Evolutionary conservation across 2,113 vertebrate genomes (phyloP), one percentile per base, ranked within the genome.

Genomic region (Psittacula cyanocephala): DNA sequence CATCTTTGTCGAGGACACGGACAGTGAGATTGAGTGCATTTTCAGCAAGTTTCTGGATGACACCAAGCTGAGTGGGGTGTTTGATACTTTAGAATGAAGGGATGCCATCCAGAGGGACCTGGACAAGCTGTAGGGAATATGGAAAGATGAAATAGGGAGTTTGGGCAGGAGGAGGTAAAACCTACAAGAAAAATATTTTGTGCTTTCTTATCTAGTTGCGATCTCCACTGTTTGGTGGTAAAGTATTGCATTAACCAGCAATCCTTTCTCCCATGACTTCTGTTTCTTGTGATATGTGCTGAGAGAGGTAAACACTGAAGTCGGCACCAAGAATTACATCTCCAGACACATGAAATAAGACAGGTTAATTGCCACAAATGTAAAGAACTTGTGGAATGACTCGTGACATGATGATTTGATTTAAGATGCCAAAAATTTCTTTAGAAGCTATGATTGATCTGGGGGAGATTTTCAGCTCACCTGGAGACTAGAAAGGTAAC

Each of bases 1-100:
- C n/a, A 17, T 23, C n/a, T 39, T 65, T 65, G 28, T 9, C 1
- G 2, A 9, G 3, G 10, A 65, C 11, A 11, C 12, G 7, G 13
- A 33, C 70, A 85, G 22, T 9, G n/a, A n/a, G 22, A 72, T 17
- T 55, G 33, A 55, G 39, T 4, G 39, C 13, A 39, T 15, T 68
- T 33, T 62, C 49, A 75, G 14, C 28, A 23, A 28, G 41, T 33
- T 55, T n/a, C 20, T 11, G 0, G 28, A 22, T 27, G 22, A 74
- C 47, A 46, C n/a, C 44, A 41, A 59, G 50, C 35, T 24, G 43
- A 13, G 29, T 23, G 28, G 60, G 15, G 28, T 10, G 17, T 23
- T 2, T 13, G 11, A 46, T 5, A 22, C 22, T 3, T 69, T 13
- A 9, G 31, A 72, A 11, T 23, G 68, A 62, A 71, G 37, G 37